Base-by-base conservation (phyloP, 2,113 vertebrate species). In the Paradisaea rubra region DNA sequence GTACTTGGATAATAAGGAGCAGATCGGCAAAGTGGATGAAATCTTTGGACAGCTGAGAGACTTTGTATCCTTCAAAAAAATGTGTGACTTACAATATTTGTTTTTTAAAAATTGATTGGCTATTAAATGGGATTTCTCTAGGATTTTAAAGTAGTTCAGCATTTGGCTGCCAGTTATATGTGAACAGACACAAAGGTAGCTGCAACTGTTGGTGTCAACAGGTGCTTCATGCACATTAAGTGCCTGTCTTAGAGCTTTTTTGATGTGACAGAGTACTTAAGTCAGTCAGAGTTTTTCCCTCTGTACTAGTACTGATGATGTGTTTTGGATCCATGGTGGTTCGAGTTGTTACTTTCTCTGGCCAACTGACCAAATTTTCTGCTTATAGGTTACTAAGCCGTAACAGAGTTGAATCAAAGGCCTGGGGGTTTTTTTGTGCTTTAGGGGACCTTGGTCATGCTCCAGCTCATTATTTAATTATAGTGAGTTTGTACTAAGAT, bases 21-120 rank as follows among this genome's bases (percentile, higher is more conserved):
- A 99, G 94, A 99, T 99, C 22, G 99, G 99, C 27, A 99, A 99
- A 96, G 99, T 99, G 93, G 99, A 99, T 87, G 99, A 99, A 97
- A 99, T 99, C 95, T 99, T 99, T 11, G 99, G 99, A 24, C 99
- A 99, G 89, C 98, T 99, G 42, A 98, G 99, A 70, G 99, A 99
- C 86, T 99, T 99, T 98, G 99, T 99, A 99, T 99, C 99, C 98
- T 99, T 99, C 88, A 11, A 42, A 89, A 73, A 50, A 35, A 17
- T 2, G 20, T 13, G 30, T 37, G 31, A 31, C 0, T 2, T 64
- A 4, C 3, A 13, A 1, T 31, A 10, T 37, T 74, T 81, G 1
- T 3, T 69, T 88, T 71, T 41, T 20, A 11, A 57, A 65, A 56
- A 23, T 19, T 49, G 23, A 3, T 41, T 52, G 30, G 22, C 42